phyloP scores from a whole-genome alignment of 2,113 vertebrate genomes.

The Psettodes erumei region DNA sequence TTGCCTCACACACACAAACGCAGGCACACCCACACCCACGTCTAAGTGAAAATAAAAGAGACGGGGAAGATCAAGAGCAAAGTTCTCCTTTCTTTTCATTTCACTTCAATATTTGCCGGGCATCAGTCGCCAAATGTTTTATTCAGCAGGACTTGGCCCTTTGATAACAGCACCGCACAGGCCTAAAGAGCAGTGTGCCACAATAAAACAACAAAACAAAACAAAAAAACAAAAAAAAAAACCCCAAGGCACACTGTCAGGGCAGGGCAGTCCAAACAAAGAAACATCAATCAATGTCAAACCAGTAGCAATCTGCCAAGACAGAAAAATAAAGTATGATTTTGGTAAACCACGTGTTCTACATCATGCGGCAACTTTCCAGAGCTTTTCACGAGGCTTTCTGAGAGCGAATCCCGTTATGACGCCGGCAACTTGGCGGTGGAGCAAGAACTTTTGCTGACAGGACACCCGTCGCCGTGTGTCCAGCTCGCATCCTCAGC shows the following conservation, averaged over 20 bases:
- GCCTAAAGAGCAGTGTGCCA: constrained; percentile 29
- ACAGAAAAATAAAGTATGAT: neutral
- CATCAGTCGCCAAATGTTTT: constrained; percentile 71
- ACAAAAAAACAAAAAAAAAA: neutral
- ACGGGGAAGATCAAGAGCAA: constrained; percentile 29
- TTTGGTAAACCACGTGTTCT: neutral
- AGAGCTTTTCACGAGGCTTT: constrained; percentile 4
- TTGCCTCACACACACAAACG: constrained; percentile 14
- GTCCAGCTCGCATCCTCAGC: too few species aligned
- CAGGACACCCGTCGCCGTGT: too few species aligned
- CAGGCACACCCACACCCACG: constrained; percentile 5
- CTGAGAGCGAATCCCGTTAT: neutral
- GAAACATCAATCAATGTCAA: constrained; percentile 9
- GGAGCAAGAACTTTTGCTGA: too few species aligned
- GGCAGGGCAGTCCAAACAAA: constrained; percentile 22
- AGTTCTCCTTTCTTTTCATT: constrained; percentile 38
- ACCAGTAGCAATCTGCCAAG: constrained; percentile 3
- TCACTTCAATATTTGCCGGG: constrained; percentile 42
- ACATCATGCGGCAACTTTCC: neutral
- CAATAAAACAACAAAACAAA: too few species aligned
- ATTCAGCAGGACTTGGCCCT: constrained; percentile 63
- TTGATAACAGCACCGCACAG: constrained; percentile 44
- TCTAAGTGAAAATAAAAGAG: constrained; percentile 36
- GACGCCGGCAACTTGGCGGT: too few species aligned
- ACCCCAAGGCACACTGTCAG: constrained; percentile 2